Evolutionary conservation across 2,888 invertebrate genomes (phyloP), one percentile per base, ranked within the genome.

Genomic region (Autographa pulchrina): DNA sequence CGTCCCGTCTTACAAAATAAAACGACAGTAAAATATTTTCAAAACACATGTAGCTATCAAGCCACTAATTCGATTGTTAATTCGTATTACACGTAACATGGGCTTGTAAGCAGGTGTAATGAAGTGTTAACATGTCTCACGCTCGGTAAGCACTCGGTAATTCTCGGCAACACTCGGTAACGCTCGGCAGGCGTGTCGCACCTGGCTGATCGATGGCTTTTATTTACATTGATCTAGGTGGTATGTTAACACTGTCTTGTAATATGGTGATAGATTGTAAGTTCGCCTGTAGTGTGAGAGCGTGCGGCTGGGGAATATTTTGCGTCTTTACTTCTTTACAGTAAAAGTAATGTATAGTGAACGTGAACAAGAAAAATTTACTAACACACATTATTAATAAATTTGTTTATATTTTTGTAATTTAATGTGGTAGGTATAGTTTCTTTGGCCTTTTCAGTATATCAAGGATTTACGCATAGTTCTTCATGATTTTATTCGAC

Each of bases 121-220:
- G 16, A 31, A 56, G 16, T 62, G 61, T 32, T 79, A 63, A 65
- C 70, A 58, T 43, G 65, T 70, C 48, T 56, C 78, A 59, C 75
- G 66, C 78, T 63, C 56, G 41, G 65, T 71, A 65, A 52, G 48
- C 25, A 25, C 25, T 25, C 25, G 25, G 25, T 25, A 25, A 25
- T 25, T 2, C 25, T 25, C 25, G 25, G 25, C 3, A 3, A 3
- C 25, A 25, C 25, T 25, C 25, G 25, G 65, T 71, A 65, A 25
- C 25, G 3, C 25, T 25, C 25, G 52, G 48, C 72, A 65, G 41
- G 52, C 77, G 72, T 76, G 77, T 43, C 41, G 67, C 80, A 77
- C 80, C 77, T 76, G 77, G 13, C 9, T 76, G 75, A 77, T 77
- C 58, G 75, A 77, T 65, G 59, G 60, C 38, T 35, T 59, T 16